These are phyloP conservation scores for Cerastis rubricosa DNA, from an alignment of 2,888 invertebrate genomes.

Conservation along the genomic window DNA sequence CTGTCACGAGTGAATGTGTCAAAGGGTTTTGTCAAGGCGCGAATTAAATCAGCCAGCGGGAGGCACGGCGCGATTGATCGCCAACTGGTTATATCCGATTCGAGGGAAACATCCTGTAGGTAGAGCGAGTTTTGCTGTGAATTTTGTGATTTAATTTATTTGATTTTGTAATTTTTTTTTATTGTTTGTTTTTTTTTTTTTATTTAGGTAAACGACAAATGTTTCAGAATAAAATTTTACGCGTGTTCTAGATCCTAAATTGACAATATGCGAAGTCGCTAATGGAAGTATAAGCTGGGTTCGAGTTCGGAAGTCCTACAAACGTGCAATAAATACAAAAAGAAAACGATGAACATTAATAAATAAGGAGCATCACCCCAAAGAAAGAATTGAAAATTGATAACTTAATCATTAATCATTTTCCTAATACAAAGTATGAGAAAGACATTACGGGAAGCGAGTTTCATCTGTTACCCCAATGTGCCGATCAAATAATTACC, in stretches of 20 bases:
- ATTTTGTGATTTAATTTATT: background rate
- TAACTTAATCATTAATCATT: constrained; percentile 77
- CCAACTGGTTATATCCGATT: constrained; percentile 75
- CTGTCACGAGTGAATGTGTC: constrained; percentile 86
- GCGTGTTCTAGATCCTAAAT: background rate
- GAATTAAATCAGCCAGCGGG: constrained; percentile 89
- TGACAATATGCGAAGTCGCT: background rate
- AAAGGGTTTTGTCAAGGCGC: constrained; percentile 88
- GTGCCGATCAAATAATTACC: constrained; percentile 88
- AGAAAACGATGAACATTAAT: background rate
- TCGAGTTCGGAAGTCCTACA: background rate
- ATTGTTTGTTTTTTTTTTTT: background rate
- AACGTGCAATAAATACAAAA: background rate
- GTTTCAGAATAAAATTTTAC: background rate
- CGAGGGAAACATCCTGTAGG: constrained; percentile 43
- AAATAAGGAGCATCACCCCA: constrained; percentile 14
- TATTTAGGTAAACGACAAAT: background rate
- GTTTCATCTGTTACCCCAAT: constrained; percentile 80
- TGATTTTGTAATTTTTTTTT: background rate
- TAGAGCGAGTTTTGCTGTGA: constrained; percentile 22
- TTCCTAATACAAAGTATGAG: constrained; percentile 76
- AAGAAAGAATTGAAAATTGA: constrained; percentile 52
- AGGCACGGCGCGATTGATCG: constrained; percentile 82
- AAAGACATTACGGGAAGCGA: constrained; percentile 75
- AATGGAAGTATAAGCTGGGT: too few relatives aligned